phyloP scores from a whole-genome alignment of 1,140 invertebrate species.

The Zaprionus lachaisei region DNA sequence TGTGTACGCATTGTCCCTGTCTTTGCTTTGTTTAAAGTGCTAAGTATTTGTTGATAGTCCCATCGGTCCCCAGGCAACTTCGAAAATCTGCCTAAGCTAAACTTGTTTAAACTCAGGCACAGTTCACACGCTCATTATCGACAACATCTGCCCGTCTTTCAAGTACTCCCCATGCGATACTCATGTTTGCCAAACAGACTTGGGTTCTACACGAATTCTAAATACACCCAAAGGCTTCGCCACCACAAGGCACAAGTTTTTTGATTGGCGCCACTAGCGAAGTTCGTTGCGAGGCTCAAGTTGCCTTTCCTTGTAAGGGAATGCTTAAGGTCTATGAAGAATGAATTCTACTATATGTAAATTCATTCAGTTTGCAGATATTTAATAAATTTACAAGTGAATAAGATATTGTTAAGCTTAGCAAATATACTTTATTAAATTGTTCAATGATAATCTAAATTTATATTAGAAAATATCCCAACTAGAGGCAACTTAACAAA shows the following conservation, averaged over 20 bases:
- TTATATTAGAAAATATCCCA: no score
- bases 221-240: constrained; percentile 2
- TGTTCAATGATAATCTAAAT: no score
- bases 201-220: not conserved
- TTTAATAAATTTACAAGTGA: no score
- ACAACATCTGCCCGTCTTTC: not conserved
- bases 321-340: not conserved
- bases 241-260: not conserved
- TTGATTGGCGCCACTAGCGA: not conserved
- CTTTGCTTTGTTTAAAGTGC: not conserved
- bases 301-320: not conserved
- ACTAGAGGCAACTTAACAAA: no score
- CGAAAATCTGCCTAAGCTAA: not conserved
- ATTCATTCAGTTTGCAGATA: no score
- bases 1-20: not conserved
- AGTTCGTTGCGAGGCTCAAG: not conserved
- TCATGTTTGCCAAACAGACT: not conserved
- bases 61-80: not conserved
- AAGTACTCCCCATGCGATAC: constrained; percentile 2
- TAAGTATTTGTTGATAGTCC: not conserved
- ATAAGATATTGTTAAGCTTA: no score
- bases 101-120: not conserved
- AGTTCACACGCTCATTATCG: constrained; percentile 6
- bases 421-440: no score
- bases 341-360: no score